phyloP scores from a whole-genome alignment of 2,888 invertebrate species.

The Hydropsyche betteni region DNA sequence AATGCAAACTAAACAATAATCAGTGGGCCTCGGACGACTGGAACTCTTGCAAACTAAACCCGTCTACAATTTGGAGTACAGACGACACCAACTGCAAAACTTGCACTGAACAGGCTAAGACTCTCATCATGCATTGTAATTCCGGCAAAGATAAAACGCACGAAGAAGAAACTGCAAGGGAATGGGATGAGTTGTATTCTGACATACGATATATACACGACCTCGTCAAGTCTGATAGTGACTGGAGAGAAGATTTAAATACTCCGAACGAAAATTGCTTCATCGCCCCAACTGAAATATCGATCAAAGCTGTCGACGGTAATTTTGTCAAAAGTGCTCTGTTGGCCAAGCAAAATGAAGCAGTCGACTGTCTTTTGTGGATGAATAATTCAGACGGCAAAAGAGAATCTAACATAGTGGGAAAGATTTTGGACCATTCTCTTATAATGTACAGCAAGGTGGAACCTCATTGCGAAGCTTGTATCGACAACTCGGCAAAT shows the following conservation, averaged over 20 bases:
- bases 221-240: slow-evolving; percentile 58
- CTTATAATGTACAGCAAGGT: slow-evolving; percentile 44
- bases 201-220: slow-evolving; percentile 69
- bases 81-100: slow-evolving; percentile 58
- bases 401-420: slow-evolving; percentile 39
- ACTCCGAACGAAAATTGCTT: slow-evolving; percentile 51
- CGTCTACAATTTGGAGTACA: slow-evolving; percentile 56
- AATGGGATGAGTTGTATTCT: slow-evolving; percentile 70
- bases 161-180: slow-evolving; percentile 65
- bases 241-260: slow-evolving; percentile 52
- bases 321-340: slow-evolving; percentile 49
- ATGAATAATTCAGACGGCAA: slow-evolving; percentile 8
- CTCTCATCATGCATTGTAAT: slow-evolving; percentile 52
- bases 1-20: slow-evolving; percentile 56
- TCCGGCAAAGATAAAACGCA: slow-evolving; percentile 51
- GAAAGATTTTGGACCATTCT: slow-evolving; percentile 47
- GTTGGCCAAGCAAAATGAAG: slow-evolving; percentile 52
- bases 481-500: slow-evolving; percentile 41
- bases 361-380: slow-evolving; percentile 52
- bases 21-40: slow-evolving; percentile 53
- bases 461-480: slow-evolving; percentile 39
- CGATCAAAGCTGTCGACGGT: slow-evolving; percentile 53
- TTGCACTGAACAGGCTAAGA: slow-evolving; percentile 54
- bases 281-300: slow-evolving; percentile 52
- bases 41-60: slow-evolving; percentile 41